Conservation (phyloP, 1,140 invertebrate species). For the Macrocentrus cingulum region DNA sequence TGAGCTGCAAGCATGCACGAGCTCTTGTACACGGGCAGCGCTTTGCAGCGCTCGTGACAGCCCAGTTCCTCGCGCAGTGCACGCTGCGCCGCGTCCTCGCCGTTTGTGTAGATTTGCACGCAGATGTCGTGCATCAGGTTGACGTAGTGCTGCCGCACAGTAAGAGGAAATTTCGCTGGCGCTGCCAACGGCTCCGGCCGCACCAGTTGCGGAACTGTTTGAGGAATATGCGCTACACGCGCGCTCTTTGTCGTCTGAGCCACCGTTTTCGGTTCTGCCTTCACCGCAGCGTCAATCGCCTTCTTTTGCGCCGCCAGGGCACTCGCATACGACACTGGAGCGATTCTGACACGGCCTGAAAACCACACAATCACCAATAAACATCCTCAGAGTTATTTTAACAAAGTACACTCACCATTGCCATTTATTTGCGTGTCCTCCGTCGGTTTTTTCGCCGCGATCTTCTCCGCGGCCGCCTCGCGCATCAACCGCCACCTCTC, state of each 20-base stretch:
- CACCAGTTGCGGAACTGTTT: slow-evolving; percentile 58
- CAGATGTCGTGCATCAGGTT: slow-evolving; percentile 87
- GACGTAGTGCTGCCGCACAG: slow-evolving; percentile 81
- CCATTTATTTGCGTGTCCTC: slow-evolving; percentile 38
- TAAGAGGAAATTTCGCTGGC: slow-evolving; percentile 79
- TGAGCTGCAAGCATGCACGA: slow-evolving; percentile 79
- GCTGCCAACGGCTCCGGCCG: slow-evolving; percentile 65
- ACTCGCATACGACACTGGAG: slow-evolving; percentile 65
- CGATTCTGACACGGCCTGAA: slow-evolving; percentile 58
- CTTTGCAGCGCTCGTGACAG: slow-evolving; percentile 77
- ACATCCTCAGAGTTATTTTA: too few relatives aligned
- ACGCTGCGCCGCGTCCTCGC: slow-evolving; percentile 66
- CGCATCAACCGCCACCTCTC: slow-evolving; percentile 52
- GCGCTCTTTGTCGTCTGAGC: slow-evolving; percentile 71
- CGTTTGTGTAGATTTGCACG: slow-evolving; percentile 71
- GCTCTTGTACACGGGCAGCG: slow-evolving; percentile 81
- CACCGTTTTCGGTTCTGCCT: slow-evolving; percentile 59
- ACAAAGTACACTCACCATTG: slow-evolving; percentile 37
- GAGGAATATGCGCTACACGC: slow-evolving; percentile 71
- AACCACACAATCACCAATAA: too few relatives aligned
- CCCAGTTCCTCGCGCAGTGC: slow-evolving; percentile 75
- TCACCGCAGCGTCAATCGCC: slow-evolving; percentile 53
- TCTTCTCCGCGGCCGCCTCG: slow-evolving; percentile 42
- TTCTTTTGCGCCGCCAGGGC: slow-evolving; percentile 64
- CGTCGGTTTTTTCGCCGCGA: slow-evolving; percentile 27